Evolutionary conservation across 2,797 vertebrate species (phyloP).

Genomic region (Enteromius trimaculatus): DNA sequence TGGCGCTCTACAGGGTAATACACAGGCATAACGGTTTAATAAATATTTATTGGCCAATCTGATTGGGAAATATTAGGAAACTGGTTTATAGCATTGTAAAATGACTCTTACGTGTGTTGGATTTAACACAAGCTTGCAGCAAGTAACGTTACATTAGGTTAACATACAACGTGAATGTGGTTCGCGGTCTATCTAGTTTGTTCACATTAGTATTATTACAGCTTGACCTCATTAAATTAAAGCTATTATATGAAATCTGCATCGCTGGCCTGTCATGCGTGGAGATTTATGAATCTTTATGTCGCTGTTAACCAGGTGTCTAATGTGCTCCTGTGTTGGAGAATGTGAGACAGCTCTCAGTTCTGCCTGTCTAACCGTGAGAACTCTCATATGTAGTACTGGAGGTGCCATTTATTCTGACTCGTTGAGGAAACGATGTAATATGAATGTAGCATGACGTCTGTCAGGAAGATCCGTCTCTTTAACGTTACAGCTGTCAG

Average conservation of each 20-base stretch:
- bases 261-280: background rate
- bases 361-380: slow-evolving; percentile 18
- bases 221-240: background rate
- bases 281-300: background rate
- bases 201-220: background rate
- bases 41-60: background rate
- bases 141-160: background rate
- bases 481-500: slow-evolving; percentile 6
- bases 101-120: background rate
- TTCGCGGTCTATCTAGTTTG: background rate
- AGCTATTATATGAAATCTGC: background rate
- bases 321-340: slow-evolving; percentile 7
- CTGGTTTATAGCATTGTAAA: background rate
- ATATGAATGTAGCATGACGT: background rate
- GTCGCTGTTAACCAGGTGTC: background rate
- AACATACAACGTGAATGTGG: background rate
- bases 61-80: background rate
- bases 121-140: background rate
- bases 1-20: background rate
- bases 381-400: slow-evolving; percentile 1
- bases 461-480: slow-evolving; percentile 22
- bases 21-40: background rate
- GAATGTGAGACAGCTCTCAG: slow-evolving; percentile 3
- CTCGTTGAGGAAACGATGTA: background rate
- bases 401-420: slow-evolving; percentile 16